Conservation (phyloP, 2,113 vertebrate genomes). For the Falcunculus frontatus region DNA sequence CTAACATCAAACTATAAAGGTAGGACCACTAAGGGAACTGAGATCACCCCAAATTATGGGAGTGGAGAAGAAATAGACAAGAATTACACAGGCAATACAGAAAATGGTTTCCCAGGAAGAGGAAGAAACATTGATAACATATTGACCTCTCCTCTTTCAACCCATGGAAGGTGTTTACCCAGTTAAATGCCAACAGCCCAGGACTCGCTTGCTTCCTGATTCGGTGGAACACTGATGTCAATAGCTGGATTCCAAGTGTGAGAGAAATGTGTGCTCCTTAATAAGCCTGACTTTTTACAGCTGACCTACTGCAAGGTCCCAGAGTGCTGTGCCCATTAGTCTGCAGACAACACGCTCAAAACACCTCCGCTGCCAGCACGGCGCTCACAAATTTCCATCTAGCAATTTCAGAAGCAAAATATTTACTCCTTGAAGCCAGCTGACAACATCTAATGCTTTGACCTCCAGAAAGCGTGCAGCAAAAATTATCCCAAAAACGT, state of each 20-base stretch:
- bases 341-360: background rate
- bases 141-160: background rate
- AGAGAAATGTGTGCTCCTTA: background rate
- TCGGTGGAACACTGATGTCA: background rate
- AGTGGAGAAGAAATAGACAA: background rate
- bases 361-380: background rate
- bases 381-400: background rate
- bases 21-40: background rate
- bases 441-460: background rate
- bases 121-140: background rate
- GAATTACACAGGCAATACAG: background rate
- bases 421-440: background rate
- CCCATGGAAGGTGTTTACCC: background rate
- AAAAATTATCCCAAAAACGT: background rate
- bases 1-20: background rate
- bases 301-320: background rate
- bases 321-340: background rate
- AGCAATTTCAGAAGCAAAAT: background rate
- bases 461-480: background rate
- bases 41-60: background rate
- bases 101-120: background rate
- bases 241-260: background rate
- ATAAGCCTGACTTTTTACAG: constrained; percentile 5
- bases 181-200: background rate
- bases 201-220: background rate